Evolutionary conservation across 2,113 vertebrate species (phyloP), one percentile per base, ranked within the genome.

Genomic region (Telmatochromis sp.): DNA sequence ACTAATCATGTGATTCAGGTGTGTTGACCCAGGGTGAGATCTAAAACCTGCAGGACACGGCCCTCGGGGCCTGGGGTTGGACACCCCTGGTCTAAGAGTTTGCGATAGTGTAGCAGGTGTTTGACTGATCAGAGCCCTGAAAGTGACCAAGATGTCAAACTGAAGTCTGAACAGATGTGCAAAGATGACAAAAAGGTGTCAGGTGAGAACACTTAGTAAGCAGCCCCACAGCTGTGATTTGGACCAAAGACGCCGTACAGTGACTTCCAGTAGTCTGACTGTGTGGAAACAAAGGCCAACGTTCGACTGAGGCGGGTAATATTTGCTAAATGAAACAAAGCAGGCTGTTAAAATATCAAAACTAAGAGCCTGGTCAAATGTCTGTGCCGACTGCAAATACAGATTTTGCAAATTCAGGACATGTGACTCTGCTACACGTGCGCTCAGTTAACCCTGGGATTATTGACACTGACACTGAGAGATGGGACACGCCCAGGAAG

Each of bases 21-120:
- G 54, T 55, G 21, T 0, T 26, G 11, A 55, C 21, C 54, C 54
- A 55, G 54, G 54, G 54, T 55, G 54, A 55, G 11, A 1, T 55
- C 54, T 26, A 0, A 55, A 55, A 26, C 21, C 54, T 55, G 54
- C 54, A 55, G 21, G 21, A 26, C 54, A 26, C 4, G 7, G 12
- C 54, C 21, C 4, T 55, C 1, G 2, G 0, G 21, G 21, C 11
- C 21, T 55, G 54, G 0, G 0, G 54, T 55, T 55, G 0, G 4
- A 3, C 6, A 55, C 54, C 21, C 54, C 21, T 1, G 21, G 11
- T 23, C 21, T 55, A 13, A 23, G 21, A 68, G 19, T 68, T 40
- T 13, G 3, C 1, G 0, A 28, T 65, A n/a, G 1, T 68, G 63
- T 68, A 37, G 33, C 63, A 37, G 63, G 19, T 13, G 10, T 65